Evolutionary conservation across 2,888 invertebrate genomes (phyloP).

Genomic region (Choristoneura rosaceana): DNA sequence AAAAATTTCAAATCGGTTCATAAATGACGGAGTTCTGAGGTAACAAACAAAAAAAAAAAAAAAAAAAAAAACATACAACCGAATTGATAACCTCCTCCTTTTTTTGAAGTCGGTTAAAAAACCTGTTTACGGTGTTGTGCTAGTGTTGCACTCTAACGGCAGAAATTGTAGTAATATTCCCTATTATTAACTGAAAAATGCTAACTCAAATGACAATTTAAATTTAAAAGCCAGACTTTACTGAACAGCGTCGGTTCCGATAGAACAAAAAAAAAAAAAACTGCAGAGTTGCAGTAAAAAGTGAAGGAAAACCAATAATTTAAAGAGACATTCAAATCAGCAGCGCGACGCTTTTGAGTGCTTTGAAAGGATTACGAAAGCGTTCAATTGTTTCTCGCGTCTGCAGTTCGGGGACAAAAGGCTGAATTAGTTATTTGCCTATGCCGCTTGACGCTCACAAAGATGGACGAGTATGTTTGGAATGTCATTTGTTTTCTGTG

Average conservation of each 20-base stretch:
- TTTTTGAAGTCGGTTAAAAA: no score
- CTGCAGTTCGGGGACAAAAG: conserved; percentile 9
- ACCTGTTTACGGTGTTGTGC: no score
- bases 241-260: background rate
- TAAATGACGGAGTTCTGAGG: no score
- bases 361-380: conserved; percentile 15
- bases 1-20: no score
- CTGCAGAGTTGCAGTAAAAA: conserved; percentile 8
- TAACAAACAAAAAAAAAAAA: no score
- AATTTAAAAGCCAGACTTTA: background rate
- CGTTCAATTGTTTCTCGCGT: conserved; percentile 22
- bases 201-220: background rate
- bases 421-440: conserved; percentile 7
- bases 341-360: conserved; percentile 17
- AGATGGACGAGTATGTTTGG: background rate
- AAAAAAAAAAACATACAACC: no score
- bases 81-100: no score
- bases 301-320: conserved; percentile 15
- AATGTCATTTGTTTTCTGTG: background rate
- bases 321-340: conserved; percentile 20
- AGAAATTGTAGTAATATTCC: no score
- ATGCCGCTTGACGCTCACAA: conserved; percentile 1
- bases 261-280: conserved; percentile 7
- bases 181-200: background rate
- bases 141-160: no score